Evolutionary conservation across 2,113 vertebrate species (phyloP), one percentile per base, ranked within the genome.

Genomic region (Eolophus roseicapilla): DNA sequence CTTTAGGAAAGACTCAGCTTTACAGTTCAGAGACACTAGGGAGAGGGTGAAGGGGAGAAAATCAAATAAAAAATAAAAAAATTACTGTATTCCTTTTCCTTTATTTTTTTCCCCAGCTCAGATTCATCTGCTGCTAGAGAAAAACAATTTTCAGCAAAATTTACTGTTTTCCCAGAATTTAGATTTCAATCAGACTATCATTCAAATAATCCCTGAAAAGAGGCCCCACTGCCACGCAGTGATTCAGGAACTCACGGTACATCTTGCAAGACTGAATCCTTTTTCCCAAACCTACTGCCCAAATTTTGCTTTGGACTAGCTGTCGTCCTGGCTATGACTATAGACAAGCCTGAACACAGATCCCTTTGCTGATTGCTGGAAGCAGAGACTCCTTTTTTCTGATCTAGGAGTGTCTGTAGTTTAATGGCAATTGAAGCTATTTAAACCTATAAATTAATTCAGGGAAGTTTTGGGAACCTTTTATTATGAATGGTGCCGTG

Each of bases 351-450:
- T 21, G 13, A 81, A 33, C 41, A 19, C 39, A 41, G 29, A 64
- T 14, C 10, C 47, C 57, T 91, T n/a, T 46, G 29, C 20, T 0
- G 1, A 1, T 11, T 13, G 68, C n/a, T 65, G 74, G 87, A 76
- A 81, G n/a, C 14, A 75, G 37, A 64, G 3, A 6, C 17, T 67
- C 35, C 7, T 65, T 47, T 44, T 62, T 37, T 64, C 71, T 37
- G 0, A 37, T 20, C 33, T 37, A 62, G 65, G 41, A 67, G 0
- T 0, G 1, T 13, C 50, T 2, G 1, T 53, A 55, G 77, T 89
- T 89, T 44, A 91, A 76, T 41, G 8, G 15, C n/a, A 78, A 9
- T 25, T 21, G 23, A 65, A 55, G 35, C 1, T 79, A 35, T 65
- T 79, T 76, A 27, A 55, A 35, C 6, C 25, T 57, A 20, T 49